These are phyloP conservation scores for Rhincodon typus DNA, from an alignment of 2,797 vertebrate genomes.

Conservation along the genomic window DNA sequence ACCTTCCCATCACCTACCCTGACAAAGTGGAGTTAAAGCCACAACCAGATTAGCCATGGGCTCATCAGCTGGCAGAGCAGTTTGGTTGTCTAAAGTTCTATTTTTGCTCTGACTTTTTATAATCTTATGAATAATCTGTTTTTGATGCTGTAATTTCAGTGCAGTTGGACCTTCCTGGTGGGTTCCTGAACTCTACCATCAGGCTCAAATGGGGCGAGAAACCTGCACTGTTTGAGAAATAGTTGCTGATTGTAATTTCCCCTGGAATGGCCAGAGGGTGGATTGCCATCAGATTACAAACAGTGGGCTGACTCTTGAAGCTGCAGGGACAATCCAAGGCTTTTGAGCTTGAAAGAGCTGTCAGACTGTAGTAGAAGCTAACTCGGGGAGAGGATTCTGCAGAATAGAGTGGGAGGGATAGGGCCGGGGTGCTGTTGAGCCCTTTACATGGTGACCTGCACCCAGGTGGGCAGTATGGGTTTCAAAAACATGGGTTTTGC, in stretches of 20 bases:
- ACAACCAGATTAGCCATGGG: too few relatives aligned
- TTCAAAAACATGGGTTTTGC: not conserved
- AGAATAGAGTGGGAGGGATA: not conserved
- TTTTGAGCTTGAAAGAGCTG: not conserved
- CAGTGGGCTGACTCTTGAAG: not conserved
- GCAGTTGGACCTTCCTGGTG: not conserved
- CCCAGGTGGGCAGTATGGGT: not conserved
- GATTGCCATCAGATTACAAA: not conserved
- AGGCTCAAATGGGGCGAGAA: not conserved
- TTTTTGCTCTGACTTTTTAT: too few relatives aligned
- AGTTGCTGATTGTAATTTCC: not conserved
- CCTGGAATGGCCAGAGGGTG: not conserved
- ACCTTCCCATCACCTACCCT: too few relatives aligned
- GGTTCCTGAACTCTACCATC: not conserved
- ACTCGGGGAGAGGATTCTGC: not conserved
- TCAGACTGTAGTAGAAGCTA: too few relatives aligned
- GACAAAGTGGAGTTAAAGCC: too few relatives aligned
- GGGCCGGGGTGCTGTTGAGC: not conserved
- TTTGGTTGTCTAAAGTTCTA: too few relatives aligned
- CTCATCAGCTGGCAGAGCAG: too few relatives aligned
- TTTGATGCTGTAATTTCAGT: not conserved
- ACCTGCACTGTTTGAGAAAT: not conserved
- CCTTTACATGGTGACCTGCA: not conserved
- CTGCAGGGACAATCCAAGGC: not conserved
- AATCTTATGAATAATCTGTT: not conserved